Base-by-base conservation (phyloP, 2,797 vertebrate species). In the Acridotheres tristis region DNA sequence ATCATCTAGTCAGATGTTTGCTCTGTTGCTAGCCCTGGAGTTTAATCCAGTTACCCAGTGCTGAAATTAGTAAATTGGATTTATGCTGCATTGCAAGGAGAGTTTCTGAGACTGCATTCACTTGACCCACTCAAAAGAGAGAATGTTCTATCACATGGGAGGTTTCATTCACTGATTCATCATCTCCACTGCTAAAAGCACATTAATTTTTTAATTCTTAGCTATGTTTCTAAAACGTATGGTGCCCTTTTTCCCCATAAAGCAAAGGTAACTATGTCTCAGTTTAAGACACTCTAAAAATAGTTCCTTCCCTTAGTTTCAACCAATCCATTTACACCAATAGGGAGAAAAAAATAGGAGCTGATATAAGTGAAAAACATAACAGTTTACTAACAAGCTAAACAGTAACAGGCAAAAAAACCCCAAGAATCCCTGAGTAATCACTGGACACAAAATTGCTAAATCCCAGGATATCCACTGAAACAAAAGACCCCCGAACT, bases 1-100 rank as follows among this genome's bases (percentile, higher is more conserved):
- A 34, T 94, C 92, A 92, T 36, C 43, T 65, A 88, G 79, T 75
- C 81, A 96, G 78, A 65, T 7, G 11, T 40, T 47, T 77, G 14
- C 26, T 75, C 32, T 91, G 36, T 38, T 85, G 43, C 13, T 79
- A 88, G 51, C n/a, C 61, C 62, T 80, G 69, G 43, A 91, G 63
- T 88, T 95, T 89, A 61, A 77, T 80, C 29, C 54, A 59, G 72
- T 78, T 75, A 75, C 16, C n/a, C 34, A 72, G 43, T 16, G 47
- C 14, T 77, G 59, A 93, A 30, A 38, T 79, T 48, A 71, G 53
- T 71, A 79, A 51, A 4, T 82, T 77, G 57, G 21, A 85, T 89
- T 94, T 89, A 85, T 61, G 54, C 47, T 84, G 68, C 36, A 72
- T 29, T 89, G n/a, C 13, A 55, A 83, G 81, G 14, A 76, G 61